These are phyloP conservation scores for Gadus chalcogrammus DNA, from an alignment of 2,113 vertebrate genomes.

Conservation along the genomic window DNA sequence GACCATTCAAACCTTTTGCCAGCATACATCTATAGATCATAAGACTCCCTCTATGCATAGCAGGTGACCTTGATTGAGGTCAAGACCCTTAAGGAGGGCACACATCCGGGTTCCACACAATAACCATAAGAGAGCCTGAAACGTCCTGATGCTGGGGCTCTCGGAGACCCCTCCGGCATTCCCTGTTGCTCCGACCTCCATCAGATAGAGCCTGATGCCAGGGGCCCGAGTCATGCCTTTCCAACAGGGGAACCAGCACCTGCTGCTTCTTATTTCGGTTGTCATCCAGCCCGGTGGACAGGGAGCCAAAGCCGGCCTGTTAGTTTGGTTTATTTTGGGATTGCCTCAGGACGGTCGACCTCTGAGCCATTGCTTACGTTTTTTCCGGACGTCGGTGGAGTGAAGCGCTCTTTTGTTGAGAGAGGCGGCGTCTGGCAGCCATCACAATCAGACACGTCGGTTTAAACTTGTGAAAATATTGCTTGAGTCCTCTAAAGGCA, in stretches of 20 bases:
- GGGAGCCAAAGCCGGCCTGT: constrained; percentile 29
- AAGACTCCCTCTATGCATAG: no score
- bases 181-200: constrained; percentile 47
- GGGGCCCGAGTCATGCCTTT: constrained; percentile 45
- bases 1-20: no score
- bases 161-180: constrained; percentile 58
- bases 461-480: constrained; percentile 2
- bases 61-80: no score
- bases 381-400: background rate
- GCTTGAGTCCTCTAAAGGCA: background rate
- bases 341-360: constrained; percentile 30
- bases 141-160: constrained; percentile 39
- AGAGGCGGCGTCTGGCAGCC: background rate
- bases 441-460: constrained; percentile 3
- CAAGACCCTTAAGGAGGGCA: constrained; percentile 20
- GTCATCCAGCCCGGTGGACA: constrained; percentile 38
- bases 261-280: constrained; percentile 59
- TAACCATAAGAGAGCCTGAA: constrained; percentile 46
- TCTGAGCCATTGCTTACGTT: background rate
- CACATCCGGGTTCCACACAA: constrained; percentile 35
- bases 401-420: constrained; percentile 16
- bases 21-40: no score
- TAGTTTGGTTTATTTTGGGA: constrained; percentile 34
- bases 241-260: constrained; percentile 43
- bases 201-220: constrained; percentile 45